These are phyloP conservation scores for Syngnathus typhle DNA, from an alignment of 2,113 vertebrate genomes.

Conservation along the genomic window DNA sequence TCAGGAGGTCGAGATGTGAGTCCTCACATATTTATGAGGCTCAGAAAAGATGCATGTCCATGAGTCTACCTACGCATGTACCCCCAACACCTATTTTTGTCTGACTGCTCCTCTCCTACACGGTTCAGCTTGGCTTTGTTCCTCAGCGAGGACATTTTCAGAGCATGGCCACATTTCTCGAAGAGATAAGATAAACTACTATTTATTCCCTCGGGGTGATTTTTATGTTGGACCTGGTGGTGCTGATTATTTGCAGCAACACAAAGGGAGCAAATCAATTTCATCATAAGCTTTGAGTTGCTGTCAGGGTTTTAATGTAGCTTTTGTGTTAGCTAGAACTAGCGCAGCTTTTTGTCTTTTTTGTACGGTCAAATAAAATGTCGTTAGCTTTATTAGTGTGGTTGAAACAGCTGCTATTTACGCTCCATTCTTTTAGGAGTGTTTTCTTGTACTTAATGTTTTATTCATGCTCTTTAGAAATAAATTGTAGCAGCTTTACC, in stretches of 20 bases:
- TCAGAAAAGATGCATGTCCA: neutral
- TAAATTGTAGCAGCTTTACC: neutral
- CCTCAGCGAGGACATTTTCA: slow-evolving; percentile 47
- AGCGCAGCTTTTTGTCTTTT: neutral
- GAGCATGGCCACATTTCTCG: slow-evolving; percentile 20
- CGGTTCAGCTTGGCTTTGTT: slow-evolving; percentile 34
- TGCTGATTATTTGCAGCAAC: slow-evolving; percentile 26
- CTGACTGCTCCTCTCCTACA: slow-evolving; percentile 15
- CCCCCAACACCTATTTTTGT: slow-evolving; percentile 12
- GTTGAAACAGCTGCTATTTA: neutral
- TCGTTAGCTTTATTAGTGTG: neutral
- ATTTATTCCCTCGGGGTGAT: slow-evolving; percentile 32
- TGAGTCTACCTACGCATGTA: slow-evolving; percentile 4
- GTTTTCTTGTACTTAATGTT: neutral
- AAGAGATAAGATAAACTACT: slow-evolving; percentile 32
- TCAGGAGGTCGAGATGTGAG: neutral
- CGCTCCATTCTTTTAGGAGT: neutral
- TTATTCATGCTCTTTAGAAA: neutral
- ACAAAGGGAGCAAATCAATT: slow-evolving; percentile 11
- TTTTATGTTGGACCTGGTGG: slow-evolving; percentile 32
- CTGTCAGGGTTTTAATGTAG: neutral
- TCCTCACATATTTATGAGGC: neutral
- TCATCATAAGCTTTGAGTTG: neutral
- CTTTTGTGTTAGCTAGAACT: neutral
- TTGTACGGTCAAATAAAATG: neutral